These are phyloP conservation scores for Cyclargus thomasi DNA, from an alignment of 1,140 invertebrate species.

Conservation along the genomic window DNA sequence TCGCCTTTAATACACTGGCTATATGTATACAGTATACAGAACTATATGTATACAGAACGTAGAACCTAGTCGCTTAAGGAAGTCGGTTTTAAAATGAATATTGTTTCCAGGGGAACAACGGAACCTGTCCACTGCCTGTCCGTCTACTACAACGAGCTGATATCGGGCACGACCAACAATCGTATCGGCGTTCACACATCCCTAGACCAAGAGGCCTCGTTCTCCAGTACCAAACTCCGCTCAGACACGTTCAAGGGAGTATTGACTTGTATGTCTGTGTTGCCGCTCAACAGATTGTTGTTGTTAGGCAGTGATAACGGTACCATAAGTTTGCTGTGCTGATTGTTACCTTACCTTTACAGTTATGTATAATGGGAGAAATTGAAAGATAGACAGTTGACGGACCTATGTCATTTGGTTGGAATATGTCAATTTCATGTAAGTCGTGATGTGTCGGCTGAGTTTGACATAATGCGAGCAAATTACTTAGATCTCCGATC, in stretches of 20 bases:
- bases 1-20: too few species aligned
- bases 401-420: too few species aligned
- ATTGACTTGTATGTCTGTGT: slow-evolving; percentile 89
- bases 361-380: too few species aligned
- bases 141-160: slow-evolving; percentile 83
- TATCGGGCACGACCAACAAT: slow-evolving; percentile 91
- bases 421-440: too few species aligned
- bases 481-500: too few species aligned
- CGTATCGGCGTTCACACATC: slow-evolving; percentile 91
- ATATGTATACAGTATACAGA: too few species aligned
- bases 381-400: too few species aligned
- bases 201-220: slow-evolving; percentile 82
- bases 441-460: too few species aligned
- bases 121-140: slow-evolving; percentile 93
- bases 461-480: too few species aligned
- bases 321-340: slow-evolving; percentile 89
- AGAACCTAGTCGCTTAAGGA: too few species aligned
- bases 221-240: slow-evolving; percentile 89
- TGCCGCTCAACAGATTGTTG: slow-evolving; percentile 92
- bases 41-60: too few species aligned
- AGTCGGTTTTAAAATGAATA: too few species aligned
- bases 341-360: slow-evolving; percentile 40
- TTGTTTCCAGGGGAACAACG: slow-evolving; percentile 80
- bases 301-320: slow-evolving; percentile 94
- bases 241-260: slow-evolving; percentile 94